These are phyloP conservation scores for Coelopa pilipes DNA, from an alignment of 2,888 invertebrate species.

Conservation along the genomic window DNA sequence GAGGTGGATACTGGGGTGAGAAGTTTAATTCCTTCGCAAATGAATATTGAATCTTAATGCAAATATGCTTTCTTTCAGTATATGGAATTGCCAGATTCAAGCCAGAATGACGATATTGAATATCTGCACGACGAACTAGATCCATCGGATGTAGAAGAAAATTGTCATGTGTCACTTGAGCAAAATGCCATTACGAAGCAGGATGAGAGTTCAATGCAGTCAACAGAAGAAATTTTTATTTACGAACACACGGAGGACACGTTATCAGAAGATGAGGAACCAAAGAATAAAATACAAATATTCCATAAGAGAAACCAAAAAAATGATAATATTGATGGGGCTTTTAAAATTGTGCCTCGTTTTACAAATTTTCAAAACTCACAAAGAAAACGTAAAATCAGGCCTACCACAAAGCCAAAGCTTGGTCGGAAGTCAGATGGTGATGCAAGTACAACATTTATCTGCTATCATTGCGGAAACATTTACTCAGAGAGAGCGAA, in stretches of 20 bases:
- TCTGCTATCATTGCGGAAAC: constrained; percentile 61
- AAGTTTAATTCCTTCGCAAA: background rate
- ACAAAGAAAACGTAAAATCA: constrained; percentile 11
- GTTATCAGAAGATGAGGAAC: background rate
- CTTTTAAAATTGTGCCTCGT: background rate
- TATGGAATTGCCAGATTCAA: constrained; percentile 17
- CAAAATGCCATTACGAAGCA: background rate
- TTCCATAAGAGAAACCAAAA: constrained; percentile 2
- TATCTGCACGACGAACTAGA: constrained; percentile 26
- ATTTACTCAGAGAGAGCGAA: constrained; percentile 56
- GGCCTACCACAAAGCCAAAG: background rate
- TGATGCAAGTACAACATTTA: constrained; percentile 38
- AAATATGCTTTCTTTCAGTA: background rate
- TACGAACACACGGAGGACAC: background rate
- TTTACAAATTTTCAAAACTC: background rate
- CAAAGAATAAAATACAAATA: background rate
- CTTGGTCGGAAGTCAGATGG: background rate
- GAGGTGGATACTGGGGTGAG: background rate
- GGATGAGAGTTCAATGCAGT: background rate
- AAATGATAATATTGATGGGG: background rate
- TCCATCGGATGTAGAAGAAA: background rate
- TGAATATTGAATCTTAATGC: background rate
- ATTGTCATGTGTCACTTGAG: background rate
- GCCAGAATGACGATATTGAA: constrained; percentile 28
- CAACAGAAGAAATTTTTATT: background rate